phyloP scores from a whole-genome alignment of 1,140 invertebrate genomes.

The Nylanderia fulva region DNA sequence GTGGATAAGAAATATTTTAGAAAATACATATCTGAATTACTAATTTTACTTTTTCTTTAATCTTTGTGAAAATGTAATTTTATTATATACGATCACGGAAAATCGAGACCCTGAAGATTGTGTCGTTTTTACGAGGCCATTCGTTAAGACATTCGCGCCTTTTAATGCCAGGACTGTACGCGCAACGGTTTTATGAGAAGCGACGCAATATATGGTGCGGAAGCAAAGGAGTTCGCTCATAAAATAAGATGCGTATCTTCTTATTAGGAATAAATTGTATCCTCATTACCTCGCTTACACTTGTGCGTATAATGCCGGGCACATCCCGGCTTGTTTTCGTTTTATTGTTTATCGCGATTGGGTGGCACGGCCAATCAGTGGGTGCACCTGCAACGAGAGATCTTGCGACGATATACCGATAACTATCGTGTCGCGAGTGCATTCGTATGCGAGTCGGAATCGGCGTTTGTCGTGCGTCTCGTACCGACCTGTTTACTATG shows the following conservation, averaged over 20 bases:
- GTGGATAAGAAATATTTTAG: too few species aligned
- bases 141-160: slow-evolving; percentile 78
- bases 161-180: slow-evolving; percentile 72
- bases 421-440: slow-evolving; percentile 15
- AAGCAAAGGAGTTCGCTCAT: slow-evolving; percentile 76
- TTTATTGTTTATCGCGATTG: slow-evolving; percentile 46
- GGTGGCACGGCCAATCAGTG: slow-evolving; percentile 47
- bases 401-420: slow-evolving; percentile 43
- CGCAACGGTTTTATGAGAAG: slow-evolving; percentile 71
- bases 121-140: slow-evolving; percentile 46
- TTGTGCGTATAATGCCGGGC: slow-evolving; percentile 50
- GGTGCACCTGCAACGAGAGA: slow-evolving; percentile 50
- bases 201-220: slow-evolving; percentile 72
- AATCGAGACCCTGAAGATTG: slow-evolving; percentile 20
- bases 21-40: too few species aligned
- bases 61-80: slow-evolving; percentile 3
- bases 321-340: slow-evolving; percentile 31
- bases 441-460: not conserved
- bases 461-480: slow-evolving; percentile 14
- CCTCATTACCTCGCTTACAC: slow-evolving; percentile 78
- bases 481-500: slow-evolving; percentile 19
- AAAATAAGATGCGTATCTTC: slow-evolving; percentile 83
- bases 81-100: slow-evolving; percentile 1
- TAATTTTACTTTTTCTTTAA: too few species aligned
- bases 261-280: slow-evolving; percentile 84